Evolutionary conservation across 2,888 invertebrate genomes (phyloP).

Genomic region (Chaetogeoica ovagalla): DNA sequence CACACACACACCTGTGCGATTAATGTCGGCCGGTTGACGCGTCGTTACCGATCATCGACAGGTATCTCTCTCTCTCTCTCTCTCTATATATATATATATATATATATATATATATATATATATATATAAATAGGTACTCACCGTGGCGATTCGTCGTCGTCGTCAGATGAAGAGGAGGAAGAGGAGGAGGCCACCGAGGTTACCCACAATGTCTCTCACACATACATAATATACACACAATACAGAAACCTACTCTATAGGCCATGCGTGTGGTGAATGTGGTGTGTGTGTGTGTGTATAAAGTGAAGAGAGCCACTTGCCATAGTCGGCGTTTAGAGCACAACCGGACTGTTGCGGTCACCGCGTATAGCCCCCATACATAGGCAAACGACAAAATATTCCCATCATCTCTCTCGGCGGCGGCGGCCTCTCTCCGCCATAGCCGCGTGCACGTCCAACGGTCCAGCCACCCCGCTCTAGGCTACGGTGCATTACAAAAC

Average conservation of each 20-base stretch:
- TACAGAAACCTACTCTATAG: conserved; percentile 24
- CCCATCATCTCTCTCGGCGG: conserved; percentile 41
- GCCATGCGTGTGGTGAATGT: conserved; percentile 22
- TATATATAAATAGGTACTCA: neutral
- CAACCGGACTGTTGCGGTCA: conserved; percentile 47
- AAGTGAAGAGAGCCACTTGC: conserved; percentile 42
- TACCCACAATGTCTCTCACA: conserved; percentile 33
- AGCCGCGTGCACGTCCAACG: conserved; percentile 52
- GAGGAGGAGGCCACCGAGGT: conserved; percentile 50
- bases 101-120: too few species aligned
- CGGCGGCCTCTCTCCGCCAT: conserved; percentile 42
- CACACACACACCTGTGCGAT: conserved; percentile 36
- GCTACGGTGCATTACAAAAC: conserved; percentile 48
- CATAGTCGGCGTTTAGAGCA: conserved; percentile 47
- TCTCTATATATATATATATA: too few species aligned
- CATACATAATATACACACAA: conserved; percentile 23
- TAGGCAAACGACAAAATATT: conserved; percentile 52
- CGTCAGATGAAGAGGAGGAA: too few species aligned
- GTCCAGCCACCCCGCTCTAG: conserved; percentile 48
- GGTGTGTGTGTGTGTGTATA: neutral
- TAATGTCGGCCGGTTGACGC: conserved; percentile 48
- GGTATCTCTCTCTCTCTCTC: too few species aligned
- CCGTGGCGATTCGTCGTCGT: neutral
- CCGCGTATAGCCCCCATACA: conserved; percentile 36
- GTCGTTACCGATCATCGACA: conserved; percentile 49